Conservation (phyloP, 2,797 vertebrate species). For the Sebastes vulpes region DNA sequence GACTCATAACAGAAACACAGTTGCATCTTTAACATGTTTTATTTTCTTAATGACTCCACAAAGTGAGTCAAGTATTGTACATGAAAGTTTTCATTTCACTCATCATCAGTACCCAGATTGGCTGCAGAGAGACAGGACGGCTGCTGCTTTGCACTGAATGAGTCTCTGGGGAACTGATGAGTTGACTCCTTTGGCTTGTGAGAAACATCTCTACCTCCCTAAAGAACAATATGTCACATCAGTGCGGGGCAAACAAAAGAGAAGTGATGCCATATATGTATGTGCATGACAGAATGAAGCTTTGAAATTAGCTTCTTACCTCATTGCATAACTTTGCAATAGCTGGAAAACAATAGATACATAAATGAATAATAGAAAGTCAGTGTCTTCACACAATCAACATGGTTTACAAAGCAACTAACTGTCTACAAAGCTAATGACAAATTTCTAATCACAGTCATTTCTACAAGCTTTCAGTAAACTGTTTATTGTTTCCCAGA, state of each 20-base stretch:
- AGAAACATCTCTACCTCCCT: slow-evolving; percentile 44
- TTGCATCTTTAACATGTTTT: slow-evolving; percentile 1
- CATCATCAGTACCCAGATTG: slow-evolving; percentile 73
- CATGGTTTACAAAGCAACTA: neutral
- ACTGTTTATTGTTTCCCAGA: slow-evolving; percentile 16
- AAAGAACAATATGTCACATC: slow-evolving; percentile 3
- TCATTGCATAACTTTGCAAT: slow-evolving; percentile 54
- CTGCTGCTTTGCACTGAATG: slow-evolving; percentile 65
- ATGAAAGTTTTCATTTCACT: slow-evolving; percentile 39
- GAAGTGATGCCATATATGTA: neutral
- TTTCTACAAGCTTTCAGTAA: neutral
- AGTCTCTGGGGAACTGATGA: slow-evolving; percentile 55
- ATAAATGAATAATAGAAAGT: slow-evolving; percentile 19
- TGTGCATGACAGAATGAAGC: neutral
- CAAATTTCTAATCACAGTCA: slow-evolving; percentile 12
- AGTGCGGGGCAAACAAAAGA: neutral
- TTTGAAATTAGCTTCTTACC: slow-evolving; percentile 43
- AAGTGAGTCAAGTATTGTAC: slow-evolving; percentile 28
- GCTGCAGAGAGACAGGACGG: slow-evolving; percentile 34
- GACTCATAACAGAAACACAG: slow-evolving; percentile 28
- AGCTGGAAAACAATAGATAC: slow-evolving; percentile 60
- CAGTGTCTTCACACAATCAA: slow-evolving; percentile 5
- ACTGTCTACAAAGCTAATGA: neutral
- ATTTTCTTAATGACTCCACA: slow-evolving; percentile 1
- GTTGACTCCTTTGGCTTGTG: slow-evolving; percentile 46